These are phyloP conservation scores for Cossypha heuglini DNA, from an alignment of 2,797 vertebrate species.

Conservation along the genomic window DNA sequence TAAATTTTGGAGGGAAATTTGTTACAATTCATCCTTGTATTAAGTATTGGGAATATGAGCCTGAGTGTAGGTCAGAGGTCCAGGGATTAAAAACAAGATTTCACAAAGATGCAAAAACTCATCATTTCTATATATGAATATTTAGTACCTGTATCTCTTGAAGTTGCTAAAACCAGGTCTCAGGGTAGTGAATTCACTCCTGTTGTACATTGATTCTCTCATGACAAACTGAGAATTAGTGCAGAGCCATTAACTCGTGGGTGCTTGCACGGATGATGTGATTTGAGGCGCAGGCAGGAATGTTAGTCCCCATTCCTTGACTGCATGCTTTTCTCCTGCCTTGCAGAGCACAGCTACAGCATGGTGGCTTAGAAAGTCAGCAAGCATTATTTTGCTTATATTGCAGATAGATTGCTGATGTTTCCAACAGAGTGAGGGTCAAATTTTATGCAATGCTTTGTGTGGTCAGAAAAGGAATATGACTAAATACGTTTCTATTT, in stretches of 20 bases:
- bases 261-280: not conserved
- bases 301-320: not conserved
- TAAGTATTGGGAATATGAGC: not conserved
- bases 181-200: not conserved
- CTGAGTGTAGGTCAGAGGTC: not conserved
- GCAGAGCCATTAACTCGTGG: not conserved
- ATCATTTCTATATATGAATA: not conserved
- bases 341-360: not conserved
- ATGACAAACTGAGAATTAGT: not conserved
- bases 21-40: not conserved
- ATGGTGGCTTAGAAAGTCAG: not conserved
- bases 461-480: not conserved
- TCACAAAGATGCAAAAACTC: not conserved
- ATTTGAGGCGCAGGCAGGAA: not conserved
- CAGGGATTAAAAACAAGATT: not conserved
- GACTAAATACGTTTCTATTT: not conserved
- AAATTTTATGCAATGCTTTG: not conserved
- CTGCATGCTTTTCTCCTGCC: not conserved
- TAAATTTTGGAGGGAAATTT: not conserved
- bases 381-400: not conserved
- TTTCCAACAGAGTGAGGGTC: not conserved
- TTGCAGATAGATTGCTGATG: not conserved
- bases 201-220: not conserved
- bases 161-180: not conserved
- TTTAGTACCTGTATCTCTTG: not conserved